phyloP scores from a whole-genome alignment of 2,113 vertebrate genomes.

The Colius striatus region DNA sequence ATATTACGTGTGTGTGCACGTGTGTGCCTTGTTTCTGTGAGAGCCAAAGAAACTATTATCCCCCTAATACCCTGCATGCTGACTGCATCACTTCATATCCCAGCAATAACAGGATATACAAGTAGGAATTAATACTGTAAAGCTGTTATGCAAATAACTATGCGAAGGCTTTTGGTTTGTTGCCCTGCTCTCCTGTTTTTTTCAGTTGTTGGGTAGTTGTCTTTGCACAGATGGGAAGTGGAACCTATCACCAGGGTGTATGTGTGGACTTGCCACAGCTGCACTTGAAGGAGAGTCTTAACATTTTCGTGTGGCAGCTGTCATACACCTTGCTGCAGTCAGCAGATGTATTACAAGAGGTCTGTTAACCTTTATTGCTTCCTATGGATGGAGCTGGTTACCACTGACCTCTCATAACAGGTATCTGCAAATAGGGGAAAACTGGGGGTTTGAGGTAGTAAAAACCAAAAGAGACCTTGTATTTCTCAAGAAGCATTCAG shows the following conservation, averaged over 20 bases:
- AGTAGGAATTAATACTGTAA: not conserved
- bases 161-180: constrained; percentile 49
- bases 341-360: constrained; percentile 64
- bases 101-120: not conserved
- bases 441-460: constrained; percentile 9
- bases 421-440: constrained; percentile 51
- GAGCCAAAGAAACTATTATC: not conserved
- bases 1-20: not conserved
- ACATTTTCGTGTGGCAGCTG: constrained; percentile 59
- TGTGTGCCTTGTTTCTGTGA: constrained; percentile 15
- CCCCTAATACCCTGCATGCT: constrained; percentile 19
- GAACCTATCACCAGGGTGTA: constrained; percentile 50
- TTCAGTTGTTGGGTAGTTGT: constrained; percentile 66
- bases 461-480: not conserved
- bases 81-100: not conserved
- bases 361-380: constrained; percentile 72
- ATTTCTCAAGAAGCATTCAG: not conserved
- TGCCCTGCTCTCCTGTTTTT: constrained; percentile 65
- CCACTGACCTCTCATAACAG: constrained; percentile 65
- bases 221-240: constrained; percentile 67
- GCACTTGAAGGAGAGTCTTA: constrained; percentile 65
- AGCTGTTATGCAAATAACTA: constrained; percentile 8
- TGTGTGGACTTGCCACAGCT: constrained; percentile 61
- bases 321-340: constrained; percentile 64
- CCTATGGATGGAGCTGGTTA: constrained; percentile 70